phyloP scores from a whole-genome alignment of 2,888 invertebrate species.

The Mimachlamys varia region DNA sequence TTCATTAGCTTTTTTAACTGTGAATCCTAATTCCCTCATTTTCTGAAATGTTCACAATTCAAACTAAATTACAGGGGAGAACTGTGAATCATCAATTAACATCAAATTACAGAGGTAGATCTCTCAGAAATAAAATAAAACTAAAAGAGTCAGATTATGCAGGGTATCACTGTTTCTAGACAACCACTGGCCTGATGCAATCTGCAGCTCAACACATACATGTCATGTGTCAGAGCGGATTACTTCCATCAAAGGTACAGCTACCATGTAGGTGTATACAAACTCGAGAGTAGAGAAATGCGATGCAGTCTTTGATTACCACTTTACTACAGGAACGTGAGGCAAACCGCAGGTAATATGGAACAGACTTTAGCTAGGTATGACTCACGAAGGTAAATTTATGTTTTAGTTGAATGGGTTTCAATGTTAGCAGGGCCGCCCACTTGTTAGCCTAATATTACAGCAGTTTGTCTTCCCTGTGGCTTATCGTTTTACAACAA shows the following conservation, averaged over 20 bases:
- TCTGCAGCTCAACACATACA: background rate
- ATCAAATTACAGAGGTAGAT: too few species aligned
- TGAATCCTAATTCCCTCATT: too few species aligned
- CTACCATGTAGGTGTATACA: background rate
- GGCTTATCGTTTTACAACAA: background rate
- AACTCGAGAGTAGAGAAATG: background rate
- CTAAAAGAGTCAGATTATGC: background rate
- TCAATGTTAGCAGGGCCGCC: conserved; percentile 43
- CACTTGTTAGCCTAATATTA: conserved; percentile 38
- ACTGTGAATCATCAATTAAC: too few species aligned
- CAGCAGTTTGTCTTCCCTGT: conserved; percentile 19
- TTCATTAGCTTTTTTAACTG: too few species aligned
- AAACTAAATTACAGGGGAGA: too few species aligned
- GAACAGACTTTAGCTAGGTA: conserved; percentile 38
- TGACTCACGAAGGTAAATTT: conserved; percentile 40
- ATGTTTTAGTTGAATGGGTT: conserved; percentile 47
- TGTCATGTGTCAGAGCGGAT: background rate
- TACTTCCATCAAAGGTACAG: background rate
- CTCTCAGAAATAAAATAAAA: too few species aligned
- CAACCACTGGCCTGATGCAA: background rate
- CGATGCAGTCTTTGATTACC: background rate
- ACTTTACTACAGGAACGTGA: background rate
- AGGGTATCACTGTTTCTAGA: background rate
- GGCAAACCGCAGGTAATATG: conserved; percentile 21
- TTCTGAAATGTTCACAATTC: too few species aligned